These are phyloP conservation scores for Ophion ventricosus DNA, from an alignment of 2,888 invertebrate species.

Conservation along the genomic window DNA sequence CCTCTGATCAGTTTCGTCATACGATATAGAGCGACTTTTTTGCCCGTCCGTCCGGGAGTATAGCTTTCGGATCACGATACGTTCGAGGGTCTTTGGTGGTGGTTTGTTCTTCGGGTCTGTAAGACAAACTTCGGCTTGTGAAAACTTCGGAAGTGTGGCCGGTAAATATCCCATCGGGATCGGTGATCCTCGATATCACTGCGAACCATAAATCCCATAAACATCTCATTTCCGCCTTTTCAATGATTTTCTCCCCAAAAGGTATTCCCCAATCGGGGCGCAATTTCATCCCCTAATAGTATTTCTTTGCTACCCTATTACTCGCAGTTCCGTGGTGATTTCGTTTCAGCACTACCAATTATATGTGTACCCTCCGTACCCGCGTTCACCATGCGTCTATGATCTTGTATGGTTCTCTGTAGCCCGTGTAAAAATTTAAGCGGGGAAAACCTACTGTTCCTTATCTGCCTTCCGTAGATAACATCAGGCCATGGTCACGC, in stretches of 20 bases:
- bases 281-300: no score
- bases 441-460: no score
- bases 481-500: no score
- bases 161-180: slow-evolving; percentile 1
- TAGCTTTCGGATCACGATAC: neutral
- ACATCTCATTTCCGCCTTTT: neutral
- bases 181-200: slow-evolving; percentile 37
- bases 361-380: no score
- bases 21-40: neutral
- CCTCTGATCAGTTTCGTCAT: neutral
- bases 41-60: neutral
- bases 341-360: no score
- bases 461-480: no score
- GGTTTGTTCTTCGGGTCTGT: slow-evolving; percentile 13
- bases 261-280: neutral
- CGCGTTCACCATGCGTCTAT: no score
- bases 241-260: neutral
- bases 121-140: slow-evolving; percentile 19
- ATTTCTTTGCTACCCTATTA: no score
- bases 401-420: no score
- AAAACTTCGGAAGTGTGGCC: neutral
- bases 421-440: no score
- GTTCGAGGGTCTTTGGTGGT: neutral
- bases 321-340: no score
- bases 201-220: slow-evolving; percentile 46